A percentile compares a stretch with the other conserved stretches of the same genome.
These are phyloP conservation scores for Sylvilagus floridanus DNA, from an alignment of 2,797 vertebrate genomes.

Conservation along the genomic window DNA sequence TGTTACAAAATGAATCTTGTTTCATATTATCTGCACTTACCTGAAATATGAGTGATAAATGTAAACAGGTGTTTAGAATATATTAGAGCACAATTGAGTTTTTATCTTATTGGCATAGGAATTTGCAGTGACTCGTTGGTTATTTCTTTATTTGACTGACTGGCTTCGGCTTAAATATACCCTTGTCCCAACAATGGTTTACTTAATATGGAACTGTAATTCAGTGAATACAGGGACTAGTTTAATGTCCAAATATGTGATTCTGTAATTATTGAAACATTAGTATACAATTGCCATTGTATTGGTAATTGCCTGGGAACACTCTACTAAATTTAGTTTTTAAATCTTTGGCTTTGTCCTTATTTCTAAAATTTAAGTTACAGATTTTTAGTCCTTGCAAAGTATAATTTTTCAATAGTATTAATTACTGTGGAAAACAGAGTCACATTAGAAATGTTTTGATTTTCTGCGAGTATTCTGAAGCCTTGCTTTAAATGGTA, in stretches of 20 bases:
- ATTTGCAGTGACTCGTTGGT: conserved; percentile 47
- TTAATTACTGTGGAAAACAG: conserved; percentile 44
- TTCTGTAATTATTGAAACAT: conserved; percentile 45
- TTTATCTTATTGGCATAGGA: conserved; percentile 60
- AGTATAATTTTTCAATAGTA: neutral
- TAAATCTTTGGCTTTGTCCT: conserved; percentile 25
- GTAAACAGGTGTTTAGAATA: conserved; percentile 34
- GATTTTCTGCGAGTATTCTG: conserved; percentile 37
- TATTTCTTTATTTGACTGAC: conserved; percentile 48
- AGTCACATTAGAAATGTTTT: neutral
- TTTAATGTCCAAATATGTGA: conserved; percentile 45
- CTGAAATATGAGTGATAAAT: conserved; percentile 50
- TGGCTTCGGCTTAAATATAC: conserved; percentile 32
- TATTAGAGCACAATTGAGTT: conserved; percentile 32
- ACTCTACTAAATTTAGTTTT: neutral
- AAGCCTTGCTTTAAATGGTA: conserved; percentile 39
- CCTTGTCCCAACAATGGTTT: neutral
- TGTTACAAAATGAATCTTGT: conserved; percentile 57
- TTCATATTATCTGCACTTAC: conserved; percentile 57
- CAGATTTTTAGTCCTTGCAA: conserved; percentile 42
- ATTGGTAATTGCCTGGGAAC: neutral
- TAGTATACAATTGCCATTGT: neutral
- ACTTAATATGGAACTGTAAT: conserved; percentile 11
- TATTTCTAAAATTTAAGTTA: conserved; percentile 31
- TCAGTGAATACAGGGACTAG: neutral